Evolutionary conservation across 2,888 invertebrate genomes (phyloP).

Genomic region (Cataglyphis rosenhaueri): DNA sequence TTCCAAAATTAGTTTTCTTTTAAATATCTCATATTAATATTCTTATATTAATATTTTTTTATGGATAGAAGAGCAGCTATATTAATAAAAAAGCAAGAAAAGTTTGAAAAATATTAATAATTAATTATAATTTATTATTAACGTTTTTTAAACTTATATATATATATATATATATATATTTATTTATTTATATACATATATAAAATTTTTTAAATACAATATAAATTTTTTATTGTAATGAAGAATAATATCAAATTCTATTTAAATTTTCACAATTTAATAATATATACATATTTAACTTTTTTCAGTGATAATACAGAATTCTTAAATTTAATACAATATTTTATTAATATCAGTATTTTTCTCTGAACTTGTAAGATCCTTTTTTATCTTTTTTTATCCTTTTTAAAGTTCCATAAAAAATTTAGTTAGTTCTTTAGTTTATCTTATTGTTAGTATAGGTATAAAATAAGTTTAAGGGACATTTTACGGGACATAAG

Average conservation of each 20-base stretch:
- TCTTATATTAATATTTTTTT: neutral
- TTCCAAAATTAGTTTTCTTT: neutral
- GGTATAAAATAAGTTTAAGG: neutral
- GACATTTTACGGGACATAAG: neutral
- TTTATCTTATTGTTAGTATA: neutral
- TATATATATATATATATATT: neutral
- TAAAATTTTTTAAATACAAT: no score
- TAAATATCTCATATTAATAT: neutral
- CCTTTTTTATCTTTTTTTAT: neutral
- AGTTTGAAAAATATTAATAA: no score
- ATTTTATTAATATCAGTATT: neutral
- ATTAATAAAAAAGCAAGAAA: neutral
- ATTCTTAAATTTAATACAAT: neutral
- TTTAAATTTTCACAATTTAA: slow-evolving; percentile 1
- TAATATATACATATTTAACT: neutral
- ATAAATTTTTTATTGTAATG: neutral
- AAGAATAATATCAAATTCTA: slow-evolving; percentile 1
- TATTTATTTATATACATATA: neutral
- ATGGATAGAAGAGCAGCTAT: neutral
- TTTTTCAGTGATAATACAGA: neutral
- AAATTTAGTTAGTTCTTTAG: neutral
- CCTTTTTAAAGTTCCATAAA: neutral
- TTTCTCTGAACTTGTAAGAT: neutral
- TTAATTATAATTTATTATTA: no score
- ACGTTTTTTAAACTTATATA: no score